phyloP scores from a whole-genome alignment of 2,113 vertebrate genomes.

The Anarrhichthys ocellatus region DNA sequence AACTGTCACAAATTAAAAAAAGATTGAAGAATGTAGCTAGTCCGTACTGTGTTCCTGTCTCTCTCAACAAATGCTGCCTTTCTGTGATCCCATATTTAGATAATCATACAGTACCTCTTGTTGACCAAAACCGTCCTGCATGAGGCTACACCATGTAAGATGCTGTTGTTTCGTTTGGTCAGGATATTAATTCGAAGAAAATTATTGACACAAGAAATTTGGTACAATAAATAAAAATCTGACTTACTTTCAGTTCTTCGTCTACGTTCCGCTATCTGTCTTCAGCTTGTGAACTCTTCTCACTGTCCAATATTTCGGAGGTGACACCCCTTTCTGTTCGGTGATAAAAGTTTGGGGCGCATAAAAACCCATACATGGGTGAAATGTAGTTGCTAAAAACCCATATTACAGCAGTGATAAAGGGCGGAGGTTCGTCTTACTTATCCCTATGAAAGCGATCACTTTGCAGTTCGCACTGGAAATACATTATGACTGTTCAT shows the following conservation, averaged over 20 bases:
- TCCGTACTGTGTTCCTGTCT: neutral
- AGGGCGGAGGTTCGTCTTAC: conserved; percentile 63
- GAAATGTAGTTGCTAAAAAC: conserved; percentile 65
- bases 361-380: conserved; percentile 66
- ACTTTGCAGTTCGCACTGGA: conserved; percentile 62
- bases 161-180: neutral
- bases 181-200: neutral
- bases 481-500: conserved; percentile 73
- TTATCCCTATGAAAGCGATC: conserved; percentile 72
- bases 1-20: neutral
- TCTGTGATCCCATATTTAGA: neutral
- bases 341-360: conserved; percentile 63
- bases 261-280: conserved; percentile 11
- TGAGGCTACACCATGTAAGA: neutral
- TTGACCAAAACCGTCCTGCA: neutral
- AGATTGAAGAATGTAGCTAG: neutral
- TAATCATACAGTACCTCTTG: neutral
- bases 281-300: conserved; percentile 28
- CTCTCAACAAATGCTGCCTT: neutral
- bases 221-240: neutral
- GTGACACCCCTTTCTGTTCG: conserved; percentile 71
- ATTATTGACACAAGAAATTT: neutral
- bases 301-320: conserved; percentile 45
- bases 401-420: conserved; percentile 50
- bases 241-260: conserved; percentile 50